Evolutionary conservation across 2,797 vertebrate genomes (phyloP).

Genomic region (Pangasius sanitwongsei): DNA sequence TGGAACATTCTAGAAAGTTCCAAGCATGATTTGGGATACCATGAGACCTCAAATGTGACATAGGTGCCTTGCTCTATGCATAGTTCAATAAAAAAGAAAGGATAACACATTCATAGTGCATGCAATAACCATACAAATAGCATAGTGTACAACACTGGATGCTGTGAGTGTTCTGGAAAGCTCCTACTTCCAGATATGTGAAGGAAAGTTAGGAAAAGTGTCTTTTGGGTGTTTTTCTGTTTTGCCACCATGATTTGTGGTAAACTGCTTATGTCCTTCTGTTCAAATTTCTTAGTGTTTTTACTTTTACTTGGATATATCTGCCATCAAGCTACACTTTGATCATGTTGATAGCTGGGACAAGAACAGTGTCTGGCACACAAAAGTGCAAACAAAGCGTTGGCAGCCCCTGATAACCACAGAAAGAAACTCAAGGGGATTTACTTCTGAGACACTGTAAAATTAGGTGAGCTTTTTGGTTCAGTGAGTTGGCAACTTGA

Average conservation of each 20-base stretch:
- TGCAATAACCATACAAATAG: background rate
- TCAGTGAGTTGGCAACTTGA: slow-evolving; percentile 26
- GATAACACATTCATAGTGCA: background rate
- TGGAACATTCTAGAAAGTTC: background rate
- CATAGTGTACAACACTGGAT: background rate
- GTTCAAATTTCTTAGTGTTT: background rate
- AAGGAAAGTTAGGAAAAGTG: background rate
- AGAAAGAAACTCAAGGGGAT: slow-evolving; percentile 6
- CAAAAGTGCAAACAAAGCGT: background rate
- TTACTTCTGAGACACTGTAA: slow-evolving; percentile 5
- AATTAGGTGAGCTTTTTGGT: slow-evolving; percentile 9
- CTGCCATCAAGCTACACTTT: slow-evolving; percentile 1
- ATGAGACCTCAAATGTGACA: background rate
- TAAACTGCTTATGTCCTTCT: background rate
- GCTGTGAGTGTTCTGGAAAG: background rate
- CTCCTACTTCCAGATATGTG: background rate
- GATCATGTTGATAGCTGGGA: background rate
- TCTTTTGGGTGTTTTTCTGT: background rate
- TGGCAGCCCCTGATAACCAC: background rate
- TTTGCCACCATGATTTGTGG: background rate
- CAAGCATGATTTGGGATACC: background rate
- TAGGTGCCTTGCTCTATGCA: background rate
- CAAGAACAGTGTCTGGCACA: slow-evolving; percentile 12
- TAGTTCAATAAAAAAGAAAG: background rate
- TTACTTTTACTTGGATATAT: background rate